A percentile compares a stretch with the other conserved stretches of the same genome.
These are phyloP conservation scores for Lepidothrix coronata DNA, from an alignment of 2,113 vertebrate genomes.

Conservation along the genomic window DNA sequence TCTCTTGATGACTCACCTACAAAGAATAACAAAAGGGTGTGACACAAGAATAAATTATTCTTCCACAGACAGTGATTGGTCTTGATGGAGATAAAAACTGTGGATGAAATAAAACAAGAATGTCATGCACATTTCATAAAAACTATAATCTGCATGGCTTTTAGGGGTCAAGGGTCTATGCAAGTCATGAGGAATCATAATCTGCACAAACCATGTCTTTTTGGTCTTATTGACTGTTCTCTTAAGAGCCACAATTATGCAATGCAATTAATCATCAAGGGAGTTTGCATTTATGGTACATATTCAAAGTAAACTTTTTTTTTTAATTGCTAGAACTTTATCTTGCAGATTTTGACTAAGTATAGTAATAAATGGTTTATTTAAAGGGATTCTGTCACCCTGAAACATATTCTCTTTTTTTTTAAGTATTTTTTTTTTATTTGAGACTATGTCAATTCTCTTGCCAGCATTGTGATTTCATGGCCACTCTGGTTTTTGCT, in stretches of 20 bases:
- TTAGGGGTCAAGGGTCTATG: neutral
- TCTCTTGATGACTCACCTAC: neutral
- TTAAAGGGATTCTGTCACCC: neutral
- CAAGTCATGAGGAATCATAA: neutral
- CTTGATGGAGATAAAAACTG: slow-evolving; percentile 1
- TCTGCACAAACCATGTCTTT: neutral
- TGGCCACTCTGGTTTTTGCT: too few relatives aligned
- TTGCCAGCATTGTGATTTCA: too few relatives aligned
- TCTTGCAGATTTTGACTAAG: neutral
- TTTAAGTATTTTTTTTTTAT: neutral
- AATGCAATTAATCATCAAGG: neutral
- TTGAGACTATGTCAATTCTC: too few relatives aligned
- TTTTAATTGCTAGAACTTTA: neutral
- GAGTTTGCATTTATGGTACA: neutral
- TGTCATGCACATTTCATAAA: neutral
- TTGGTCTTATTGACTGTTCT: neutral
- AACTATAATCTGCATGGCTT: neutral
- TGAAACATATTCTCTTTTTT: neutral
- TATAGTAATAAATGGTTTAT: neutral
- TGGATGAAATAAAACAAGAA: slow-evolving; percentile 5
- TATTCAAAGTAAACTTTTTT: neutral
- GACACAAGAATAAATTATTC: neutral
- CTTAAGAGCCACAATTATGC: neutral
- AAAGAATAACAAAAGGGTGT: neutral
- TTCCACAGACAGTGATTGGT: neutral